These are phyloP conservation scores for Ptychoptera contaminata DNA, from an alignment of 2,888 invertebrate species.

Conservation along the genomic window DNA sequence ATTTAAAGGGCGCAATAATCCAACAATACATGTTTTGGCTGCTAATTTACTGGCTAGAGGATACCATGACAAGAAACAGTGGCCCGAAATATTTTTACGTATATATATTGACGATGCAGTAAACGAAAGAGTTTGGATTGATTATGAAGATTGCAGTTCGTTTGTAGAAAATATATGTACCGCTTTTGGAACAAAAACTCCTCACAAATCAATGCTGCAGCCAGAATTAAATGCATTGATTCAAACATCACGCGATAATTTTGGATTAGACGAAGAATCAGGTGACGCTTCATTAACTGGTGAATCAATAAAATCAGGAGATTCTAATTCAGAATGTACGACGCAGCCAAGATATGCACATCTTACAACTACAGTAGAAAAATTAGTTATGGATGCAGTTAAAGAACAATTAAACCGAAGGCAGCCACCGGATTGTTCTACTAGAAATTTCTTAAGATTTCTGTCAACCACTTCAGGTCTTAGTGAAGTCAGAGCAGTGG, in stretches of 20 bases:
- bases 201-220: conserved; percentile 17
- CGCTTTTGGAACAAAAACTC: conserved; percentile 25
- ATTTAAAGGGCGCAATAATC: conserved; percentile 66
- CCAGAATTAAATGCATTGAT: conserved; percentile 16
- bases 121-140: conserved; percentile 88
- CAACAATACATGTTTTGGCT: conserved; percentile 63
- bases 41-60: conserved; percentile 72
- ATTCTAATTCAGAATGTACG: conserved; percentile 32
- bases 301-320: conserved; percentile 27
- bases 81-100: conserved; percentile 88
- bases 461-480: conserved; percentile 75
- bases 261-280: conserved; percentile 35
- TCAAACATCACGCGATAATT: conserved; percentile 11
- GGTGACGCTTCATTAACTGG: conserved; percentile 26
- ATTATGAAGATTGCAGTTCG: conserved; percentile 75
- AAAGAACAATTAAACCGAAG: conserved; percentile 75
- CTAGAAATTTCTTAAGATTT: conserved; percentile 74
- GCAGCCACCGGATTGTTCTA: conserved; percentile 73
- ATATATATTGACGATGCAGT: conserved; percentile 89
- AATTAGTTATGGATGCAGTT: conserved; percentile 69
- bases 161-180: conserved; percentile 80
- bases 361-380: conserved; percentile 50
- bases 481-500: conserved; percentile 44
- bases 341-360: conserved; percentile 38
- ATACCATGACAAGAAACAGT: conserved; percentile 64